Base-by-base conservation (phyloP, 2,888 invertebrate genomes). In the Flexamia atlantica region DNA sequence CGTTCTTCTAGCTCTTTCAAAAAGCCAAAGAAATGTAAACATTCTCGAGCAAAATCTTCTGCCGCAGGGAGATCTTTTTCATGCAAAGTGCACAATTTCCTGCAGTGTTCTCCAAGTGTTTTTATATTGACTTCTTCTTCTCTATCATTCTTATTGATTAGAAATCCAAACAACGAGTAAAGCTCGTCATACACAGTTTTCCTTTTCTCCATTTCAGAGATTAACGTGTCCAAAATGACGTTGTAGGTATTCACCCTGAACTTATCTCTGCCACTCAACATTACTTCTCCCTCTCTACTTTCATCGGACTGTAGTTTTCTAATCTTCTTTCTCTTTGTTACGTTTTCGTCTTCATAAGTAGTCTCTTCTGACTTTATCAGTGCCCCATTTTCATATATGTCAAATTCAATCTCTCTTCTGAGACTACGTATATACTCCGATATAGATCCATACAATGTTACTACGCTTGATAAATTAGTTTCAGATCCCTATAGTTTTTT, bases 401-500 rank as follows among this genome's bases (percentile, higher is more conserved):
- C 32, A 72, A 72, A 72, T 30, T 79, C 79, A 50, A 79, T n/a
- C 36, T 64, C 60, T 40, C 20, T 42, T 60, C 60, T 20, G 1
- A 60, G 3, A n/a, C 36, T 57, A 5, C 1, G 2, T 4, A 81
- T 60, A 17, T 60, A 60, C 60, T 76, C 28, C 20, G 20, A 60
- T 0, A 79, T 10, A 30, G 79, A 79, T 9, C 60, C 81, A 36
- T 60, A 81, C 9, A 57, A 14, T 14, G 1, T 12, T n/a, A 23
- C 36, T n/a, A 81, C 81, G 9, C 32, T 60, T 81, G 57, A 40
- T 14, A 81, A n/a, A 79, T 42, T 12, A 2, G 23, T 28, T 80
- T 74, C 46, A 42, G 20, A 23, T 57, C 23, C 28, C 60, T 57
- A 60, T 10, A 81, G 14, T 36, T 57, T 81, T 36, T 81, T 81